Conservation (phyloP, 1,140 invertebrate species). For the Meteorus sp. region DNA sequence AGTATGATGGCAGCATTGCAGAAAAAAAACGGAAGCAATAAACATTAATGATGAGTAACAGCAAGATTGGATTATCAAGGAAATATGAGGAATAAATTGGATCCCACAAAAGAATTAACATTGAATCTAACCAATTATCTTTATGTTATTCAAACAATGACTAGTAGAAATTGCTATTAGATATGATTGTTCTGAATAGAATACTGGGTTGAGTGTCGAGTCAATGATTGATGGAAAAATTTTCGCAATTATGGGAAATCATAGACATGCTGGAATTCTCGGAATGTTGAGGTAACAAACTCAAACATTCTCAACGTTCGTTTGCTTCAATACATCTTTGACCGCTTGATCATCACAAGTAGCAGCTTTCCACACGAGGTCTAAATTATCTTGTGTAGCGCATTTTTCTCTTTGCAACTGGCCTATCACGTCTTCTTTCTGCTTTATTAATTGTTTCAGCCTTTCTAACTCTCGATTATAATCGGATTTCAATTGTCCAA, state of each 20-base stretch:
- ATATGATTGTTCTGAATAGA: too few species aligned
- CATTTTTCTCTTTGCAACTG: slow-evolving; percentile 52
- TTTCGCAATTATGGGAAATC: too few species aligned
- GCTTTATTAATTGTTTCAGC: slow-evolving; percentile 55
- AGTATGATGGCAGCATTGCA: neutral
- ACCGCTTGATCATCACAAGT: slow-evolving; percentile 44
- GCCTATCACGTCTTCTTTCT: slow-evolving; percentile 57
- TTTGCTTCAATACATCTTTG: slow-evolving; percentile 41
- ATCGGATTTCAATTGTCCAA: slow-evolving; percentile 57
- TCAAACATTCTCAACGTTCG: slow-evolving; percentile 34
- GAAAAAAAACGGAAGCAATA: too few species aligned
- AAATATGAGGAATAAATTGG: too few species aligned
- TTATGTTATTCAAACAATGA: too few species aligned
- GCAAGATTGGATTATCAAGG: too few species aligned
- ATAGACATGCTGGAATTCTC: too few species aligned
- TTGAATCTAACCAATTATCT: neutral
- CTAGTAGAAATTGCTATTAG: too few species aligned
- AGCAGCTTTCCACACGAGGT: slow-evolving; percentile 52
- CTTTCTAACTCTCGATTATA: slow-evolving; percentile 58
- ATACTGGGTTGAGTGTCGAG: too few species aligned
- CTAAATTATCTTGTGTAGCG: slow-evolving; percentile 47
- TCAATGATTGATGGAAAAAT: too few species aligned
- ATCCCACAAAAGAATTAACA: neutral
- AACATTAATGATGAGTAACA: neutral
- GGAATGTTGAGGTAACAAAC: too few species aligned